These are phyloP conservation scores for Drosophila anceps DNA, from an alignment of 2,888 invertebrate species.

Conservation along the genomic window DNA sequence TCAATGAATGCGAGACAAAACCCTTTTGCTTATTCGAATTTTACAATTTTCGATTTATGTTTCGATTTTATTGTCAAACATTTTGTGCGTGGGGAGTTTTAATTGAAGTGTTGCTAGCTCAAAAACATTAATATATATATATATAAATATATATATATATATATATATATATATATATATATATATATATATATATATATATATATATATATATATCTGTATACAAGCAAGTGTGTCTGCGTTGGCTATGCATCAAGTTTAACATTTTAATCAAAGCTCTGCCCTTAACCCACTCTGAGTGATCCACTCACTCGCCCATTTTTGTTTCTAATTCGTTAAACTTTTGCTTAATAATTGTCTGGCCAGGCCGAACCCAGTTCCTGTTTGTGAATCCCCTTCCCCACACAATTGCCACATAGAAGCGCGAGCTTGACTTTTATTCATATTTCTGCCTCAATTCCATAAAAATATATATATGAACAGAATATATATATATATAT, in stretches of 20 bases:
- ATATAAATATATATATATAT: neutral
- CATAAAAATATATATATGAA: slow-evolving; percentile 48
- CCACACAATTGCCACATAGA: slow-evolving; percentile 2
- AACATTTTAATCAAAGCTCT: slow-evolving; percentile 67
- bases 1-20: slow-evolving; percentile 25
- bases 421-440: slow-evolving; percentile 71
- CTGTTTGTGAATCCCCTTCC: slow-evolving; percentile 37
- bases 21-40: slow-evolving; percentile 72
- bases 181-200: neutral
- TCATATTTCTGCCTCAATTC: slow-evolving; percentile 67
- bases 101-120: slow-evolving; percentile 39
- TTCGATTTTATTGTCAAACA: slow-evolving; percentile 75
- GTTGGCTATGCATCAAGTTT: slow-evolving; percentile 39
- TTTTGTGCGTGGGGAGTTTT: slow-evolving; percentile 49
- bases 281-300: slow-evolving; percentile 30
- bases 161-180: neutral
- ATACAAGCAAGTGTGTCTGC: too few species aligned
- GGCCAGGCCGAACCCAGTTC: slow-evolving; percentile 66
- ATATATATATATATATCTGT: neutral
- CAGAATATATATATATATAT: slow-evolving; percentile 29
- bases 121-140: neutral
- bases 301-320: slow-evolving; percentile 48
- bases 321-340: slow-evolving; percentile 81
- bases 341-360: slow-evolving; percentile 82
- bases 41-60: slow-evolving; percentile 80